Conservation (phyloP, 23 tunicate species). For the Diplosoma virens region DNA sequence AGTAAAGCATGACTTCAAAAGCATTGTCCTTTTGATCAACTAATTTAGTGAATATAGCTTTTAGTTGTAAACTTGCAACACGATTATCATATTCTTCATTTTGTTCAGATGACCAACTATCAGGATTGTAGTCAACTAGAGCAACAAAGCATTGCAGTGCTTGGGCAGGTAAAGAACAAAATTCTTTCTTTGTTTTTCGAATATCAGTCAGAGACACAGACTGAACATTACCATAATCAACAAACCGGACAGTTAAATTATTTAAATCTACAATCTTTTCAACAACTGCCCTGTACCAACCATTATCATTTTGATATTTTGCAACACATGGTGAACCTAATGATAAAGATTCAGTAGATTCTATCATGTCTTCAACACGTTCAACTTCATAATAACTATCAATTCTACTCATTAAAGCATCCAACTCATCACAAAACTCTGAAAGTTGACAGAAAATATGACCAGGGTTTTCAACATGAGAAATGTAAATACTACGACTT, state of each 20-base stretch:
- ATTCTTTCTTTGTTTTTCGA: conserved; percentile 24
- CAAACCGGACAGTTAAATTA: conserved; percentile 46
- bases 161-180: conserved; percentile 53
- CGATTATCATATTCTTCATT: conserved; percentile 41
- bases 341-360: background rate
- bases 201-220: conserved; percentile 16
- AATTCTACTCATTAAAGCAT: conserved; percentile 40
- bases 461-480: conserved; percentile 67
- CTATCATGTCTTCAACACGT: background rate
- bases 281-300: conserved; percentile 68
- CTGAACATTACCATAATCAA: conserved; percentile 73
- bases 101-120: conserved; percentile 45
- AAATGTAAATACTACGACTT: conserved; percentile 41
- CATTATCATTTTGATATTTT: conserved; percentile 52
- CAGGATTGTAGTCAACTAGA: conserved; percentile 9
- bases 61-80: conserved; percentile 43
- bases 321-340: conserved; percentile 63
- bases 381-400: conserved; percentile 36
- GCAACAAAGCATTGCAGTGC: conserved; percentile 53
- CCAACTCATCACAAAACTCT: conserved; percentile 30
- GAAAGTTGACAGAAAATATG: conserved; percentile 59
- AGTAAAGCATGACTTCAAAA: conserved; percentile 49
- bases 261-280: background rate
- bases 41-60: conserved; percentile 37
- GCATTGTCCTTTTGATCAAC: conserved; percentile 5